These are phyloP conservation scores for Calephelis perditalis DNA, from an alignment of 2,888 invertebrate genomes.

Conservation along the genomic window DNA sequence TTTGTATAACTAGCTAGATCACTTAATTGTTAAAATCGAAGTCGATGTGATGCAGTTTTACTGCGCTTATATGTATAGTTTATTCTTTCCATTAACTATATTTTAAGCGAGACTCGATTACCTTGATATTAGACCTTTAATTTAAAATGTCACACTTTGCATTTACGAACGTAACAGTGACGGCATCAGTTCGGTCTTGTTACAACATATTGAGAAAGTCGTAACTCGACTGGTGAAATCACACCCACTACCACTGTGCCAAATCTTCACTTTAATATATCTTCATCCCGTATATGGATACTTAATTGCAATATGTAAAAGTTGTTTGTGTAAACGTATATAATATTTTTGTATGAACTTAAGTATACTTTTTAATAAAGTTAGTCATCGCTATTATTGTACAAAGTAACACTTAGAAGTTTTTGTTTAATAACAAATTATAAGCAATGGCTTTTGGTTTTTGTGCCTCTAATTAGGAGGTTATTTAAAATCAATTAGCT, in stretches of 20 bases:
- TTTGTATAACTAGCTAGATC: no score
- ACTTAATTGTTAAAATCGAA: no score
- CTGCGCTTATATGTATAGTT: neutral
- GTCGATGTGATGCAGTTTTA: no score
- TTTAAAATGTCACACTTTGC: constrained; percentile 52
- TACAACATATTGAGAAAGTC: constrained; percentile 70
- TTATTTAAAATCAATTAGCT: neutral
- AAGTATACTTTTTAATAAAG: neutral
- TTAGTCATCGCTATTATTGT: neutral
- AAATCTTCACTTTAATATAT: constrained; percentile 57
- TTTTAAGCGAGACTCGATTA: constrained; percentile 35
- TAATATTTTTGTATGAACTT: neutral
- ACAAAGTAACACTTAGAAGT: neutral
- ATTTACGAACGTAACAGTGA: constrained; percentile 28
- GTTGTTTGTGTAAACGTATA: constrained; percentile 42
- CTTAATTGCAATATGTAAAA: constrained; percentile 54
- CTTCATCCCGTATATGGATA: constrained; percentile 51
- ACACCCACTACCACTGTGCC: constrained; percentile 68
- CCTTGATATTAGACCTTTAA: constrained; percentile 64
- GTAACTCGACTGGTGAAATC: constrained; percentile 66
- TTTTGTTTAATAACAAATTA: constrained; percentile 6
- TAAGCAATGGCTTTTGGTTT: neutral
- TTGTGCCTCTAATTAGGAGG: neutral
- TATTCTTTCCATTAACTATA: constrained; percentile 1
- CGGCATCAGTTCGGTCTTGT: constrained; percentile 34